Base-by-base conservation (phyloP, 2,797 vertebrate species). In the Halcyon smyrnensis region DNA sequence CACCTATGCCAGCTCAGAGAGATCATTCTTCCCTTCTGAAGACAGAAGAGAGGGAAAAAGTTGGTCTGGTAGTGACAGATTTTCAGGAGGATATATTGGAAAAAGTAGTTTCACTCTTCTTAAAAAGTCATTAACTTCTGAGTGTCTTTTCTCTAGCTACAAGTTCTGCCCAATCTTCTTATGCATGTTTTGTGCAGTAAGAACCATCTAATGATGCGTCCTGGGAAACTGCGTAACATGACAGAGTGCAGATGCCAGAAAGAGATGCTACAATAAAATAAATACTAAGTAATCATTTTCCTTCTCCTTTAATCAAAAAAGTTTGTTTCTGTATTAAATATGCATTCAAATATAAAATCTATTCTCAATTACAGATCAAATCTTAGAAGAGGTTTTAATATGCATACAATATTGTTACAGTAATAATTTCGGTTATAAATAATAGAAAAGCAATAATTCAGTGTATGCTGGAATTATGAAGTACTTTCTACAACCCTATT, bases 371-470 rank as follows among this genome's bases (percentile, higher is more conserved):
- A 85, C 45, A 81, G 53, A 86, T 53, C 25, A 75, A 87, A 83
- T 59, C 63, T 36, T 50, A 43, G 21, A 85, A 3, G 0, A 32
- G 3, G 32, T 56, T 48, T 89, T 89, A 86, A 81, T 74, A 84
- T 75, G 76, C 50, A 62, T 37, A 59, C 24, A 11, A 74, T 68
- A 86, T 46, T 76, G 65, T 84, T 90, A 34, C 5, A 75, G 64
- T 51, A 83, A 89, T 80, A 91, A 74, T 91, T 95, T 53, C 41
- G 36, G 62, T 23, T 62, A 77, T 83, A 93, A 92, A 89, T 93
- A 89, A 93, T 92, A 91, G 65, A 89, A 92, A 69, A 92, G 53
- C 68, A 95, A 64, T 92, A 87, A 91, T 74, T 83, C 46, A 16
- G 32, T 2, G 11, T 43, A 39, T 37, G 60, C 34, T 85, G 53